Percentiles rank a stretch among this genome's conserved stretches.
Conservation (phyloP, 2,888 invertebrate species). For the Ganaspis brasiliensis region DNA sequence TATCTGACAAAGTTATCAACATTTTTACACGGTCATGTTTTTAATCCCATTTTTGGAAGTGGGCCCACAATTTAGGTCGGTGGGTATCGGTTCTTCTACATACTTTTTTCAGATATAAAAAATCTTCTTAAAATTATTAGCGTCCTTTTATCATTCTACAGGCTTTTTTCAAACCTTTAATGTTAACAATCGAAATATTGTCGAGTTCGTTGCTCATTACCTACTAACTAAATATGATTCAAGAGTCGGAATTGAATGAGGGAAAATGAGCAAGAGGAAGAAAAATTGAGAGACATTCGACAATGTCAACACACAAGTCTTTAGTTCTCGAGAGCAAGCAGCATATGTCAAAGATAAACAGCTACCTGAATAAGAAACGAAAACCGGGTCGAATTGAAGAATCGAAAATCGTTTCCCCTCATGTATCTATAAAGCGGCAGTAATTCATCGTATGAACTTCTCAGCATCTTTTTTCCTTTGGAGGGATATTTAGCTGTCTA, state of each 20-base stretch:
- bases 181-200: too few relatives aligned
- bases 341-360: conserved; percentile 18
- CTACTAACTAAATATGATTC: too few relatives aligned
- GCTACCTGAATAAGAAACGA: conserved; percentile 38
- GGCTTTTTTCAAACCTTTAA: too few relatives aligned
- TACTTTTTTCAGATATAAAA: too few relatives aligned
- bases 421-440: conserved; percentile 42
- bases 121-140: too few relatives aligned
- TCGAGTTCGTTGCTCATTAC: too few relatives aligned
- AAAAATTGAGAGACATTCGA: conserved; percentile 38
- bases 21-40: too few relatives aligned
- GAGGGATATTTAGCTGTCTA: conserved; percentile 55
- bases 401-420: conserved; percentile 38
- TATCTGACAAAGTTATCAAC: too few relatives aligned
- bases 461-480: conserved; percentile 52
- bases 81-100: too few relatives aligned
- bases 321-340: background rate
- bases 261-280: background rate
- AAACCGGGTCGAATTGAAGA: conserved; percentile 37
- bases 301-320: conserved; percentile 32
- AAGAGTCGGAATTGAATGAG: conserved; percentile 46
- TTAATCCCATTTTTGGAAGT: too few relatives aligned
- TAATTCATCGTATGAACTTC: conserved; percentile 61
- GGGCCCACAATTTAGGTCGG: too few relatives aligned
- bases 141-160: too few relatives aligned